A percentile compares a stretch with the other conserved stretches of the same genome.
These are phyloP conservation scores for Zaprionus vittiger DNA, from an alignment of 1,140 invertebrate species.

Conservation along the genomic window DNA sequence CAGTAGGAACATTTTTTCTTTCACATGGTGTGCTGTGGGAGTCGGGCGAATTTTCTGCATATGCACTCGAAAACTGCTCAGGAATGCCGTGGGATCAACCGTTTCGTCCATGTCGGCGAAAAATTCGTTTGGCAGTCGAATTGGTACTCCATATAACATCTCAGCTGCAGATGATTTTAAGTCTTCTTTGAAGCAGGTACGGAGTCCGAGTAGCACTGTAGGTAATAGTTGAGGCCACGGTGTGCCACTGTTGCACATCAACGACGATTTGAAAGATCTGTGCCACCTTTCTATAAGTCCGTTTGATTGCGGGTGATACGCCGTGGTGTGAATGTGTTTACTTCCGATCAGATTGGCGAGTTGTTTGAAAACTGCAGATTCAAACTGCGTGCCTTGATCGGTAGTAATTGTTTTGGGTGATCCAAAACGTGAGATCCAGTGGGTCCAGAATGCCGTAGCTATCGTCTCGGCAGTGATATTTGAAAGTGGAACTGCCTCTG, in stretches of 20 bases:
- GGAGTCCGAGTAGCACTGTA: background rate
- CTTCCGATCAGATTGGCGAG: conserved; percentile 56
- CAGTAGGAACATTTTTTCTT: too few relatives aligned
- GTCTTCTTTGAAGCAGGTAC: background rate
- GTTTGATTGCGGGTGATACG: conserved; percentile 80
- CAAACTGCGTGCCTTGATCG: conserved; percentile 79
- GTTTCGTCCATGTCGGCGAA: background rate
- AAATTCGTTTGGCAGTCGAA: too few relatives aligned
- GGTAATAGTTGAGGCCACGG: conserved; percentile 5
- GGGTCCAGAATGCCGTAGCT: conserved; percentile 61
- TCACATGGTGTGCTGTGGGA: too few relatives aligned
- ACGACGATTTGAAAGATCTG: conserved; percentile 72
- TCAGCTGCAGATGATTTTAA: too few relatives aligned
- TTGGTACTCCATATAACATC: too few relatives aligned
- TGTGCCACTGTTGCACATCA: conserved; percentile 29
- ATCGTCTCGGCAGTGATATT: conserved; percentile 72
- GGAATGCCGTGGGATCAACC: too few relatives aligned
- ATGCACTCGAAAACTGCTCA: too few relatives aligned
- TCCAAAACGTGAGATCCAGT: conserved; percentile 68
- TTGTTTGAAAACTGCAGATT: conserved; percentile 53
- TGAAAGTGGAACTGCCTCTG: conserved; percentile 74
- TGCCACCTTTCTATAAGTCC: conserved; percentile 77
- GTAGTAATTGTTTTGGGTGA: conserved; percentile 63
- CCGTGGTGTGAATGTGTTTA: conserved; percentile 50
- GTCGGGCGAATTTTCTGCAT: too few relatives aligned